A percentile compares a stretch with the other conserved stretches of the same genome.
Evolutionary conservation across 2,797 vertebrate species (phyloP).

Genomic region (Brachyrhaphis roseni): DNA sequence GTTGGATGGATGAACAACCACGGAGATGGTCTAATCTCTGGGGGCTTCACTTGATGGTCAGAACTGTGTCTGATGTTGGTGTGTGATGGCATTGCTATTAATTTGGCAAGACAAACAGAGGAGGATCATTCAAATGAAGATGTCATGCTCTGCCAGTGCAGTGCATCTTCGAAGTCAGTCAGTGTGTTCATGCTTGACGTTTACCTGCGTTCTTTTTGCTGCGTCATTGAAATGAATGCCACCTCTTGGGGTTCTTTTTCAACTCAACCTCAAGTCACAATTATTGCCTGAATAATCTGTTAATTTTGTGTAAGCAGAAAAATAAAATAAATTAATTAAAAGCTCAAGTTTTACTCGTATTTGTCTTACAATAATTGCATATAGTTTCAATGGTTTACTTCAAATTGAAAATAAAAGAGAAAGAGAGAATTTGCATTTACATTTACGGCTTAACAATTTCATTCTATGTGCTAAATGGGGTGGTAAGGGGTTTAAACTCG

Average conservation of each 20-base stretch:
- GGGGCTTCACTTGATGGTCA: constrained; percentile 36
- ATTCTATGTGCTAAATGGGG: too few relatives aligned
- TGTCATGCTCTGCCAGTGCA: constrained; percentile 1
- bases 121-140: constrained; percentile 25
- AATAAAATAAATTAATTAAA: background rate
- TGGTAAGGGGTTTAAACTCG: too few relatives aligned
- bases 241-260: background rate
- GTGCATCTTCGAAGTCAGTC: background rate
- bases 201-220: background rate
- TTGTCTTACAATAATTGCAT: background rate
- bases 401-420: too few relatives aligned
- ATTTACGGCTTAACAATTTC: too few relatives aligned
- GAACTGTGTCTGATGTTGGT: constrained; percentile 46
- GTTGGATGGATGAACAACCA: constrained; percentile 41
- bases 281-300: background rate
- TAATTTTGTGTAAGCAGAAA: background rate
- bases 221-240: background rate
- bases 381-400: background rate
- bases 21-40: constrained; percentile 45
- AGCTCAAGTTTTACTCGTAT: background rate
- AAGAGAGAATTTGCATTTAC: too few relatives aligned
- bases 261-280: background rate
- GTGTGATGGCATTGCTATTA: constrained; percentile 63
- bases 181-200: background rate
- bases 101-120: constrained; percentile 47